Base-by-base conservation (phyloP, 1,140 invertebrate genomes). In the Zaprionus camerounensis region DNA sequence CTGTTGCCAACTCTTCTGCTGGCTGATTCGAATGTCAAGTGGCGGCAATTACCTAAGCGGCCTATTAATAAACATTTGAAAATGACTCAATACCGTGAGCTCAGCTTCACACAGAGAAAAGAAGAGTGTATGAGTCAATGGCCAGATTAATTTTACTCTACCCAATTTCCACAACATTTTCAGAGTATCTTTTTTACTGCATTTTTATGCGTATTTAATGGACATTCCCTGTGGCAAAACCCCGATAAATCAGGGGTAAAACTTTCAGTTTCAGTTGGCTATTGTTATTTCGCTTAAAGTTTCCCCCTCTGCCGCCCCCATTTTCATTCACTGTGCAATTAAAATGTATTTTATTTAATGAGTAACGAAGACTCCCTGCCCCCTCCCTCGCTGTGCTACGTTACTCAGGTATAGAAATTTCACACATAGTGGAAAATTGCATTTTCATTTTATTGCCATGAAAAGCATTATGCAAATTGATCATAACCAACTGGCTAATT, bases 361-460 rank as follows among this genome's bases (percentile, higher is more conserved):
- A 53, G 57, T 59, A 59, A 38, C 12, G 17, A 62, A 38, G 31
- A 17, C 26, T 41, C 15, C 55, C 11, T 9, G 12, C 41, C 9
- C 17, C 12, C 38, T 41, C 15, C 0, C 38, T n/a, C 31, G 31
- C 9, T 34, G 31, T 34, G n/a, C 38, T n/a, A 41, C 15, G 12
- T 41, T 41, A 41, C 38, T n/a, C 15, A 6, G 22, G 59, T 31
- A 49, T 31, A 58, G 24, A 75, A 75, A 75, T 71, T 81, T 82
- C 76, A 66, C 76, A 82, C 80, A 78, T 82, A 71, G 80, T 84
- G 66, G 63, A 56, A 55, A 83, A 83, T 83, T 75, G 78, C 78
- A 84, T 69, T 81, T 76, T 84, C 78, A 83, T 64, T 68, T 81
- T 58, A 84, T 85, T 81, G 82, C 61, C 73, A 81, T 85, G 78